Conservation (phyloP, 1,140 invertebrate genomes). For the Drosophila repleta region DNA sequence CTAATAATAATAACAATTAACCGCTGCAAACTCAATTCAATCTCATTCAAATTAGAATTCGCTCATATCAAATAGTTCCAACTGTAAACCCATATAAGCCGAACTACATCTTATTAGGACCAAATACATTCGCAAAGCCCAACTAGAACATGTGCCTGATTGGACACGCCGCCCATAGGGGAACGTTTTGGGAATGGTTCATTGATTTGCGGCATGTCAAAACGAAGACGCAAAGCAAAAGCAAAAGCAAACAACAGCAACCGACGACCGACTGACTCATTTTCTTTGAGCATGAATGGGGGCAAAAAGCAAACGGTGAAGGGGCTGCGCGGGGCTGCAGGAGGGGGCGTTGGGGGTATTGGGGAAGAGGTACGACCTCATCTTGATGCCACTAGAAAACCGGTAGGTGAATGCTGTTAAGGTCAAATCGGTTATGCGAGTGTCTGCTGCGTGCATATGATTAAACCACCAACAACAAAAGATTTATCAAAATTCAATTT, state of each 20-base stretch:
- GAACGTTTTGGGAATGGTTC: slow-evolving; percentile 61
- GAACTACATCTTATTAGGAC: background rate
- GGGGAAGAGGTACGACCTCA: slow-evolving; percentile 14
- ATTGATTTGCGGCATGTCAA: slow-evolving; percentile 56
- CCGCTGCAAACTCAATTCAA: too few relatives aligned
- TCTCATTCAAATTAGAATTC: too few relatives aligned
- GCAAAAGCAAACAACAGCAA: slow-evolving; percentile 23
- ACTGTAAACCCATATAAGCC: too few relatives aligned
- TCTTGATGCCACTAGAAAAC: slow-evolving; percentile 60
- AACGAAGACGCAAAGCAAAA: slow-evolving; percentile 33
- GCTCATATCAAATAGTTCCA: too few relatives aligned
- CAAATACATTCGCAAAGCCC: slow-evolving; percentile 3
- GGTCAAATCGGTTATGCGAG: slow-evolving; percentile 73
- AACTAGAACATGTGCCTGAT: slow-evolving; percentile 24
- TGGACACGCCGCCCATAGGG: slow-evolving; percentile 14
- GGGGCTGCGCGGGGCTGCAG: background rate
- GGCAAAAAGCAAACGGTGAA: slow-evolving; percentile 15
- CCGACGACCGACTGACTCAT: slow-evolving; percentile 73
- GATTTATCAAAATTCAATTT: slow-evolving; percentile 54
- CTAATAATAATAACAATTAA: too few relatives aligned
- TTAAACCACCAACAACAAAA: slow-evolving; percentile 26
- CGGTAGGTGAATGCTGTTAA: slow-evolving; percentile 69
- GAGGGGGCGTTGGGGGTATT: background rate
- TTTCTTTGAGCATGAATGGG: slow-evolving; percentile 57
- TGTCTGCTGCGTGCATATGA: slow-evolving; percentile 46